These are phyloP conservation scores for Myiozetetes cayanensis DNA, from an alignment of 2,113 vertebrate species.

Conservation along the genomic window DNA sequence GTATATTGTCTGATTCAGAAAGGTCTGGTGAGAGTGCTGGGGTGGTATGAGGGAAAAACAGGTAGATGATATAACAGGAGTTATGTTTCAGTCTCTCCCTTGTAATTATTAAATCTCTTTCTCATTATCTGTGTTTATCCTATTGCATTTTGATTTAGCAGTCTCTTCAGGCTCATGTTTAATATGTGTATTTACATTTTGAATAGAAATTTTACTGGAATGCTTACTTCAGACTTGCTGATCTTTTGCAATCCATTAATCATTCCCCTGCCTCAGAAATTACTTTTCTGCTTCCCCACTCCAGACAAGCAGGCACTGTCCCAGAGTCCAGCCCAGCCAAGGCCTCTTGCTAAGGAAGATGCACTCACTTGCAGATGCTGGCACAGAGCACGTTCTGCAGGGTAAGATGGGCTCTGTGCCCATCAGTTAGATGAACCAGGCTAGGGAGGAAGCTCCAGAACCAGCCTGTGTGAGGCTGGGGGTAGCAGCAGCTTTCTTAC, in stretches of 20 bases:
- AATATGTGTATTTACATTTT: background rate
- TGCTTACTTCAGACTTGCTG: background rate
- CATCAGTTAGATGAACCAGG: background rate
- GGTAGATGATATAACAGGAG: background rate
- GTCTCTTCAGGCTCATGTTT: background rate
- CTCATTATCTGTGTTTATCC: background rate
- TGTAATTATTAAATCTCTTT: background rate
- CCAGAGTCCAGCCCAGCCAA: background rate
- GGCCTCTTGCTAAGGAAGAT: background rate
- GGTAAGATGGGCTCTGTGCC: background rate
- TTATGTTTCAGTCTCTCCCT: background rate
- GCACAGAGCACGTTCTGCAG: background rate
- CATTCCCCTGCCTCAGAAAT: background rate
- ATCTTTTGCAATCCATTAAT: background rate
- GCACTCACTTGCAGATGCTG: background rate
- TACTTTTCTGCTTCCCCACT: background rate
- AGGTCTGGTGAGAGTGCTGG: background rate
- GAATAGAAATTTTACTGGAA: background rate
- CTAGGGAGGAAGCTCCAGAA: background rate
- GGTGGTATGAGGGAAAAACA: background rate
- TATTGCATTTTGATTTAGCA: background rate
- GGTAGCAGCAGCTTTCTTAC: background rate
- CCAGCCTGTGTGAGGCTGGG: background rate
- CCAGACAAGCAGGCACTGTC: background rate
- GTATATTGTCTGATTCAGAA: background rate